phyloP scores from a whole-genome alignment of 2,113 vertebrate genomes.

The Cynocephalus volans region DNA sequence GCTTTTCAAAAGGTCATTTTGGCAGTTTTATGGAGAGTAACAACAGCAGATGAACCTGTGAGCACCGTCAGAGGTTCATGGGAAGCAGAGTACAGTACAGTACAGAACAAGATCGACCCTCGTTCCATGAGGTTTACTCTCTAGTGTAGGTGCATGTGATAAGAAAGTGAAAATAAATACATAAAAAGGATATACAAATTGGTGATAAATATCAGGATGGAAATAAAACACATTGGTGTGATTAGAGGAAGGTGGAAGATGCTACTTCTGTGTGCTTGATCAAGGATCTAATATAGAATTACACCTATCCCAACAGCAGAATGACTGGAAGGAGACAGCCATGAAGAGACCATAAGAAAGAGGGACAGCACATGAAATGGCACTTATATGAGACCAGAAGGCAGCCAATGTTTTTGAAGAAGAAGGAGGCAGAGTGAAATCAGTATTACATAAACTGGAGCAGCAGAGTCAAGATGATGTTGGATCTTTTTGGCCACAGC shows the following conservation, averaged over 20 bases:
- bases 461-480: background rate
- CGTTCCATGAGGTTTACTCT: background rate
- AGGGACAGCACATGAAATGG: background rate
- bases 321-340: background rate
- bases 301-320: background rate
- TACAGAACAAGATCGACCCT: background rate
- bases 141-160: too few species aligned
- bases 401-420: background rate
- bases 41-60: background rate
- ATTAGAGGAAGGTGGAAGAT: background rate
- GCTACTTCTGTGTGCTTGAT: background rate
- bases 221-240: too few species aligned
- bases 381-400: background rate
- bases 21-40: background rate
- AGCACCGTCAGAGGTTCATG: background rate
- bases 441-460: background rate
- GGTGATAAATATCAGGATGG: too few species aligned
- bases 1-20: background rate
- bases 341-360: background rate
- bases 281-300: background rate
- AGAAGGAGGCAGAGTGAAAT: background rate
- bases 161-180: background rate
- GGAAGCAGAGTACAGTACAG: background rate
- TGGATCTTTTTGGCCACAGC: fast-evolving
- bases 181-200: too few species aligned